phyloP scores from a whole-genome alignment of 37 sponge, comb jelly and placozoan genomes.

The Agelas oroides region DNA sequence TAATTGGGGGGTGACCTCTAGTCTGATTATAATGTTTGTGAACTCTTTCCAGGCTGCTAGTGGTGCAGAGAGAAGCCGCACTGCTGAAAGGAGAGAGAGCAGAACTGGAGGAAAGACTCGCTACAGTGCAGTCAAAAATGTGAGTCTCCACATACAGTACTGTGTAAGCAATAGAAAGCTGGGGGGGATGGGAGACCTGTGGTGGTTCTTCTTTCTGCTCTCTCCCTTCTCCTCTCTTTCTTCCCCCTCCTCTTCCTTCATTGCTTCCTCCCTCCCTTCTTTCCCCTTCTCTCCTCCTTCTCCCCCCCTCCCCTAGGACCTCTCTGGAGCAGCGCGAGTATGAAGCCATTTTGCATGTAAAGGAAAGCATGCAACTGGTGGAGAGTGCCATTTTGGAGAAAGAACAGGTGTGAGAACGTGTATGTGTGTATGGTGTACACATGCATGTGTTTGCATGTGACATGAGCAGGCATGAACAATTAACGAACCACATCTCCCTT shows the following conservation, averaged over 20 bases:
- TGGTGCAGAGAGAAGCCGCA: slow-evolving; percentile 47
- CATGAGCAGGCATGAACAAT: no score
- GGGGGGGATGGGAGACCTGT: no score
- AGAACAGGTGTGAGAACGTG: slow-evolving; percentile 61
- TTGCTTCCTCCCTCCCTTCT: no score
- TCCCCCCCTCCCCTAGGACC: slow-evolving; percentile 6
- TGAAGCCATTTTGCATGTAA: slow-evolving; percentile 79
- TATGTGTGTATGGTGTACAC: neutral
- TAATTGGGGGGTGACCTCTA: no score
- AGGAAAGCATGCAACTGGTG: slow-evolving; percentile 90
- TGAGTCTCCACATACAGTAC: slow-evolving; percentile 37
- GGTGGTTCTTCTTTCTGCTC: no score
- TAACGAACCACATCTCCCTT: no score
- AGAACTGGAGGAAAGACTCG: slow-evolving; percentile 44
- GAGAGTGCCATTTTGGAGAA: slow-evolving; percentile 90
- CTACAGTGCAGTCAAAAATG: slow-evolving; percentile 38
- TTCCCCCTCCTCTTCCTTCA: no score
- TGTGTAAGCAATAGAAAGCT: neutral
- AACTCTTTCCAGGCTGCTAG: slow-evolving; percentile 8
- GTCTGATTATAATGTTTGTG: no score
- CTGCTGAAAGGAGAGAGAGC: slow-evolving; percentile 44
- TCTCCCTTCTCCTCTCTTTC: no score
- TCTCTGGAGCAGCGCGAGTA: slow-evolving; percentile 66
- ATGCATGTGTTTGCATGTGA: neutral
- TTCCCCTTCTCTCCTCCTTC: no score